phyloP scores from a whole-genome alignment of 35 echinoderm and acorn worm species.

The Eucidaris tribuloides region DNA sequence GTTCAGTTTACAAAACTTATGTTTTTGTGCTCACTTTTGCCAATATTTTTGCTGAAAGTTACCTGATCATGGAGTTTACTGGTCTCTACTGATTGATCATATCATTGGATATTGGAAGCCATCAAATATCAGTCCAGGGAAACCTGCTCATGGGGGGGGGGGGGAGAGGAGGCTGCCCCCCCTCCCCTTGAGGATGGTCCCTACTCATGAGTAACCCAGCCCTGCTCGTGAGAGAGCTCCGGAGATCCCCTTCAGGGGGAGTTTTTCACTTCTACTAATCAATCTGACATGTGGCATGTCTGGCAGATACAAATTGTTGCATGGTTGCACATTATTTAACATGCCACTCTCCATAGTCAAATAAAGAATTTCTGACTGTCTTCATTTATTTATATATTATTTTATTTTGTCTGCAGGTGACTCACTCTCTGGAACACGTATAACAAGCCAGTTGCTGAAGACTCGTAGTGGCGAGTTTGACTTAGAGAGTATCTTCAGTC shows the following conservation, averaged over 20 bases:
- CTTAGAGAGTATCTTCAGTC: conserved; percentile 55
- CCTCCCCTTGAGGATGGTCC: no score
- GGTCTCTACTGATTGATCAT: no score
- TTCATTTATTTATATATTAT: neutral
- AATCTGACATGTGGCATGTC: no score
- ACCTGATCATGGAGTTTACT: no score
- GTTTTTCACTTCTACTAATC: no score
- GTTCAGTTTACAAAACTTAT: no score
- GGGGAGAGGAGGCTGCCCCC: no score
- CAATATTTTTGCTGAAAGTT: no score
- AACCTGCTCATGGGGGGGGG: no score
- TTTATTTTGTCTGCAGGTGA: neutral
- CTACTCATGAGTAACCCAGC: neutral
- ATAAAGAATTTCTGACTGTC: neutral
- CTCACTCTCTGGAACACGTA: neutral
- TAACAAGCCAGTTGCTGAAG: conserved; percentile 56
- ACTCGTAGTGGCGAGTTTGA: conserved; percentile 70
- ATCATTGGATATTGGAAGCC: no score
- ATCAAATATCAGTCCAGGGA: no score
- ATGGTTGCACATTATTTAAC: neutral
- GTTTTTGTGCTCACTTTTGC: no score
- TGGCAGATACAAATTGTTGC: neutral
- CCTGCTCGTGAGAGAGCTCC: neutral
- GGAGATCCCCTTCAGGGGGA: neutral
- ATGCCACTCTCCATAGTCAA: neutral